These are phyloP conservation scores for Ibycter americanus DNA, from an alignment of 2,797 vertebrate species.

Conservation along the genomic window DNA sequence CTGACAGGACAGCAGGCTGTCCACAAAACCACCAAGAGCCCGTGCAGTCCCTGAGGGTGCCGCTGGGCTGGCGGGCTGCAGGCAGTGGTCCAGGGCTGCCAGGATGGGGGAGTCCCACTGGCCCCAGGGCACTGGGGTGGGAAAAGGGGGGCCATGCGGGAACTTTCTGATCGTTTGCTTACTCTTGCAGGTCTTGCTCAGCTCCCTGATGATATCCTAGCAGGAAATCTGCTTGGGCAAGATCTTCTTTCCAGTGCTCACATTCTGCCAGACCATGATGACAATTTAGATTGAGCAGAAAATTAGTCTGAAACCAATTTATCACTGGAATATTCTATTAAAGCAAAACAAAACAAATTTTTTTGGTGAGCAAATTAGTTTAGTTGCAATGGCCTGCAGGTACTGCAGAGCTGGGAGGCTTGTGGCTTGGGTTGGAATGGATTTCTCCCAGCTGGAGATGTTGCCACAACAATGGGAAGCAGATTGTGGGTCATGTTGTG, in stretches of 20 bases:
- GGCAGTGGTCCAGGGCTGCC: fast-evolving
- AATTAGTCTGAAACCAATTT: background rate
- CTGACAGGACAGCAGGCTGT: background rate
- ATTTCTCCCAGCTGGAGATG: constrained; percentile 13
- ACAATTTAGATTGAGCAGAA: background rate
- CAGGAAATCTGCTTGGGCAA: background rate
- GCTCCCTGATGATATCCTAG: background rate
- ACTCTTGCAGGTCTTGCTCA: background rate
- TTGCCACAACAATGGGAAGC: constrained; percentile 2
- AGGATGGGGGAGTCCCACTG: fast-evolving
- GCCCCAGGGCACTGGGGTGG: fast-evolving
- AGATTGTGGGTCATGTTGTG: background rate
- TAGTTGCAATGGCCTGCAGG: background rate
- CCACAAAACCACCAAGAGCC: background rate
- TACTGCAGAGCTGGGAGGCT: background rate
- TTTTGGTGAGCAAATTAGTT: background rate
- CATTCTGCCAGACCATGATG: background rate
- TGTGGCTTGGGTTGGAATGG: background rate
- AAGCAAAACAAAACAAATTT: background rate
- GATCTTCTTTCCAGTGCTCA: background rate
- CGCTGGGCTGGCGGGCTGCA: background rate
- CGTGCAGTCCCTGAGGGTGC: background rate
- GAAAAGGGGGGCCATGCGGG: background rate
- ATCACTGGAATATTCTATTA: background rate
- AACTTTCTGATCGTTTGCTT: background rate